Evolutionary conservation across 2,113 vertebrate genomes (phyloP), one percentile per base, ranked within the genome.

Genomic region (Aptenodytes patagonicus): DNA sequence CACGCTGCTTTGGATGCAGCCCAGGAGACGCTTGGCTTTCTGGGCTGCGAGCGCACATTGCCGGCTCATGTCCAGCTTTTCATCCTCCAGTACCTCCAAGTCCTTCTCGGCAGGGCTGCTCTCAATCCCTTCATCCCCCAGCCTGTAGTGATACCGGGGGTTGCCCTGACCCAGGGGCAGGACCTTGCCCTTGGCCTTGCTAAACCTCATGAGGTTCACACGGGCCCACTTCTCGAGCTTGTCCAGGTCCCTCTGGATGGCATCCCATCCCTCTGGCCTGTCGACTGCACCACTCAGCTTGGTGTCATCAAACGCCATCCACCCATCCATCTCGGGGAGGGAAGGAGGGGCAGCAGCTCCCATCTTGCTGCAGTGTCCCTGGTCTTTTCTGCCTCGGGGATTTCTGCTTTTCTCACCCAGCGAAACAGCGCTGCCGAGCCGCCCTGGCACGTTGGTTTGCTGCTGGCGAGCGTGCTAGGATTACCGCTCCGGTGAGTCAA

Each of bases 1-100:
- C 68, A n/a, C 3, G 0, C 20, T 62, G 4, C 55, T n/a, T 3
- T 9, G 4, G 51, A 11, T 38, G 28, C 28, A 47, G 52, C 61
- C 44, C 36, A 31, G 38, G 20, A 3, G 3, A 31, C 0, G 0
- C 4, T 10, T 46, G 28, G 28, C 8, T 7, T 34, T 55, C 44
- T 32, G 31, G n/a, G 52, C n/a, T 75, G 22, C 0, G 1, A 85
- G 29, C 0, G 1, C 28, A 65, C 20, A 24, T 10, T 47, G 22
- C 21, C 3, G 1, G 21, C 9, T 60, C 21, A 7, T 10, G 21
- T 21, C 20, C 57, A 34, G 32, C 32, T 58, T 58, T 58, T n/a
- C 57, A 58, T 4, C 32, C 32, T 9, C 32, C 20, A n/a, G 13
- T 22, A 22, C 8, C 57, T 32, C 20, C 32, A 14, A 6, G 17